These are phyloP conservation scores for Uloborus plumipes DNA, from an alignment of 2,888 invertebrate species.

Conservation along the genomic window DNA sequence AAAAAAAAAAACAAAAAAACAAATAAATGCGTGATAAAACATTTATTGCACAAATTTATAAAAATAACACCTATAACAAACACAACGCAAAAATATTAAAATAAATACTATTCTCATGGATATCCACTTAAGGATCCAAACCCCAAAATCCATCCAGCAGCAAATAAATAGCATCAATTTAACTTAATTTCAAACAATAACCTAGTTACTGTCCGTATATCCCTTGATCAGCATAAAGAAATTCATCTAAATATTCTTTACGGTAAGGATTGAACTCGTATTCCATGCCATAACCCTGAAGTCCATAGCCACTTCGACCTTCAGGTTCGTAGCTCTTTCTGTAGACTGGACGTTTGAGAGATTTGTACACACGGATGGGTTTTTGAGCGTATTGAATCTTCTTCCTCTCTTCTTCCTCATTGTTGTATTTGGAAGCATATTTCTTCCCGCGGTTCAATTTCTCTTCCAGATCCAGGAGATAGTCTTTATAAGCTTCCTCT, in stretches of 20 bases:
- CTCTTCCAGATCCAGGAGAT: conserved; percentile 11
- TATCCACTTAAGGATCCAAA: no score
- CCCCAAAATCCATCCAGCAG: no score
- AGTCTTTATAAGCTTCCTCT: conserved; percentile 8
- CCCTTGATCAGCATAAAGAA: no score
- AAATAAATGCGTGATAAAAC: no score
- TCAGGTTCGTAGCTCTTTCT: conserved; percentile 11
- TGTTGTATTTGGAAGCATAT: conserved; percentile 9
- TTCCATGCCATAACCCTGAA: conserved; percentile 16
- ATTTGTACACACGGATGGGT: neutral
- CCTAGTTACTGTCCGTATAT: no score
- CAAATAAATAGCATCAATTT: no score
- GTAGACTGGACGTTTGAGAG: neutral
- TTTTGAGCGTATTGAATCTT: neutral
- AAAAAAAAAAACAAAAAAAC: no score
- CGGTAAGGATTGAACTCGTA: conserved; percentile 34
- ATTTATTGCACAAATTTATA: no score
- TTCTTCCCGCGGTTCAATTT: conserved; percentile 25
- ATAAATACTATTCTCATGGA: no score
- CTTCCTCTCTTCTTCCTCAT: neutral
- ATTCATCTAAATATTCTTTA: neutral
- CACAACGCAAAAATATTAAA: no score
- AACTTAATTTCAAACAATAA: no score
- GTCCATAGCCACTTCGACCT: neutral
- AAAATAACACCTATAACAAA: no score